These are phyloP conservation scores for Mormoops blainvillei DNA, from an alignment of 2,113 vertebrate genomes.

Conservation along the genomic window DNA sequence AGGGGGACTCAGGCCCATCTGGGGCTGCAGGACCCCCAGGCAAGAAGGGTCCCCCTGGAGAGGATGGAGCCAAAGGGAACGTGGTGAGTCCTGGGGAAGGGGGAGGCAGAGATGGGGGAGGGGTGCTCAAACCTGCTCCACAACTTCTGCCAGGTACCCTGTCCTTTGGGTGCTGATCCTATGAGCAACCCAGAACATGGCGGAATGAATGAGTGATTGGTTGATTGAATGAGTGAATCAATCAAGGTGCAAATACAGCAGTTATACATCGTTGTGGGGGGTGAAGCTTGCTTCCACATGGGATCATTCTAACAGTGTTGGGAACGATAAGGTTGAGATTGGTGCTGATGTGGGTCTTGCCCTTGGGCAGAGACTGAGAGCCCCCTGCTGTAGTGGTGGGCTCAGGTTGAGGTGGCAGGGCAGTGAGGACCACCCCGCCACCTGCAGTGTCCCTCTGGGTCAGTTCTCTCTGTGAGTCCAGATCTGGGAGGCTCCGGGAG, in stretches of 20 bases:
- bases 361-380: background rate
- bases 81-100: constrained; percentile 78
- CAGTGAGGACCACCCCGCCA: background rate
- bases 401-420: background rate
- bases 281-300: background rate
- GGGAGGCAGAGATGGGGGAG: background rate
- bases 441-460: background rate
- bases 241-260: background rate
- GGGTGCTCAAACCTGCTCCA: background rate
- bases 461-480: background rate
- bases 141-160: background rate
- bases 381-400: rapidly evolving
- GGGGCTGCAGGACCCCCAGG: constrained; percentile 90
- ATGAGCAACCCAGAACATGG: background rate
- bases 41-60: constrained; percentile 88
- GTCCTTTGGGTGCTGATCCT: background rate
- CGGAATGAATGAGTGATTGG: background rate
- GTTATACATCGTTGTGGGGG: background rate
- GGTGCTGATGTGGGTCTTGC: background rate
- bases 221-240: background rate
- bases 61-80: constrained; percentile 92
- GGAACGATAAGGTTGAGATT: background rate
- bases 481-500: background rate
- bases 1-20: constrained; percentile 87
- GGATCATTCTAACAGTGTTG: background rate